These are phyloP conservation scores for Sminthurinus aureus DNA, from an alignment of 2,888 invertebrate species.

Conservation along the genomic window DNA sequence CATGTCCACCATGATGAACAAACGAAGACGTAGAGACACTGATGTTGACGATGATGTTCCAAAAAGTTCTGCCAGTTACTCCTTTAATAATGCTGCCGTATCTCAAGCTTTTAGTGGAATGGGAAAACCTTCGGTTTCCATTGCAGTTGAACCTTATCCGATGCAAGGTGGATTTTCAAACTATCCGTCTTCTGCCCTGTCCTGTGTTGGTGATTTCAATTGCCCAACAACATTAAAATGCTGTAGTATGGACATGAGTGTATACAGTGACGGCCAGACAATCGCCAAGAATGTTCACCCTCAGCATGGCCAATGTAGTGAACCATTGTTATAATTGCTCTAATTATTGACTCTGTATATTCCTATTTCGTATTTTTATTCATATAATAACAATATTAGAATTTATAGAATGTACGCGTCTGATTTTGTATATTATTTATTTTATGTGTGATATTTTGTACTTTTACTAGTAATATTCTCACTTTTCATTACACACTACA, in stretches of 20 bases:
- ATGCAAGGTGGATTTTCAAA: neutral
- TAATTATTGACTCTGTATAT: no score
- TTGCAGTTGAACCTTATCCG: conserved; percentile 13
- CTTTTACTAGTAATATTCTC: no score
- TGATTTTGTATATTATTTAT: no score
- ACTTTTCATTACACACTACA: no score
- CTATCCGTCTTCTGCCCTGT: neutral
- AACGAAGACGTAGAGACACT: neutral
- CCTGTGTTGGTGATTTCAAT: conserved; percentile 51
- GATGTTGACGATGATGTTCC: neutral
- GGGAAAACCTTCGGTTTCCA: neutral
- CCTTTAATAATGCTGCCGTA: neutral
- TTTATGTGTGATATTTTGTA: no score
- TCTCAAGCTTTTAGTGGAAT: neutral
- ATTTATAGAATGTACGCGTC: no score
- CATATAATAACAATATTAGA: no score
- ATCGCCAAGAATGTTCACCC: conserved; percentile 47
- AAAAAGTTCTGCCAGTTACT: neutral
- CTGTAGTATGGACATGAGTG: conserved; percentile 50
- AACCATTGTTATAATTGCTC: no score
- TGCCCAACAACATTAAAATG: conserved; percentile 54
- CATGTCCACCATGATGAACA: neutral
- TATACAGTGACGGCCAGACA: conserved; percentile 46
- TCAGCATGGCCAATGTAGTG: conserved; percentile 52
- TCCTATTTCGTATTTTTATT: no score